Evolutionary conservation across 2,797 vertebrate species (phyloP), one percentile per base, ranked within the genome.

Genomic region (Caiman crocodilus): DNA sequence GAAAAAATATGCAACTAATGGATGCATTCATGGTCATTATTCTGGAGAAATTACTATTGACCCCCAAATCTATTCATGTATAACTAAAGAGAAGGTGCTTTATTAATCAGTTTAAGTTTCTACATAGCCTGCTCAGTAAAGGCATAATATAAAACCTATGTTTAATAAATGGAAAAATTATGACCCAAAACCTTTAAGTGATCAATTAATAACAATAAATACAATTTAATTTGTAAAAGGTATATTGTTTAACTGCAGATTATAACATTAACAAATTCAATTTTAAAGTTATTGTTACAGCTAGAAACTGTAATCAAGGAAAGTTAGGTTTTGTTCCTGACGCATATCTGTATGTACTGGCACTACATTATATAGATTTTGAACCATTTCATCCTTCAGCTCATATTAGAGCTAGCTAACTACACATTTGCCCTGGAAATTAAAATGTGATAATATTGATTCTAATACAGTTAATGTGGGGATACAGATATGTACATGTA

Each of bases 31-130:
- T 85, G 20, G 85, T 87, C 73, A 87, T 79, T 83, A 75, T 94
- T 93, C 86, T 11, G 3, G 5, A 74, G n/a, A 93, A 94, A 91
- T 90, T 86, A 77, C 8, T 79, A 50, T 85, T 92, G 21, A 60
- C 8, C 8, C 84, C 85, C 60, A 61, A 88, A 92, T 50, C 1
- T 77, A 17, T 30, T 88, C 5, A 79, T 85, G 76, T 82, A n/a
- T 90, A 96, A 92, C 79, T 93, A 79, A 87, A 91, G 56, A 96
- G 85, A 21, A 67, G 93, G 50, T 69, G 55, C 64, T 83, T 87
- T 81, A 88, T 85, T 73, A 94, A 93, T 82, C 11, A 50, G 79
- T 94, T 97, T 92, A 26, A 5, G 64, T 95, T 96, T 94, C 92
- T 23, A 76, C 84, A 58, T 79, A 56, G n/a, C n/a, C n/a, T n/a